These are phyloP conservation scores for Rotaria magnacalcarata DNA, from an alignment of 2,888 invertebrate genomes.

Conservation along the genomic window DNA sequence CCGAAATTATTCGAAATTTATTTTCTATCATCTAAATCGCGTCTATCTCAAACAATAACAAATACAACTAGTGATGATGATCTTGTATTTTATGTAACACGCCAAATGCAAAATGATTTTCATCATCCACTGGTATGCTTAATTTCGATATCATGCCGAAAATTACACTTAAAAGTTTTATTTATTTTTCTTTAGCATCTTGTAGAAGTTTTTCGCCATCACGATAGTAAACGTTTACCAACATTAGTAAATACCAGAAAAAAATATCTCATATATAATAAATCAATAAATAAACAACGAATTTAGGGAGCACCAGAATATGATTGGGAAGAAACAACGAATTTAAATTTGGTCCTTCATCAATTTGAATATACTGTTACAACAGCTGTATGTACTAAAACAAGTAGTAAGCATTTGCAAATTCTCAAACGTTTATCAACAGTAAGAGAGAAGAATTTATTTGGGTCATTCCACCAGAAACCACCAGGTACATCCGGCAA, in stretches of 20 bases:
- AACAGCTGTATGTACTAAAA: constrained; percentile 91
- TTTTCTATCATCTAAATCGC: not conserved
- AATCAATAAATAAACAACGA: not conserved
- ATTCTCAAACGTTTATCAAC: constrained; percentile 67
- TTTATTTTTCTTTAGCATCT: not conserved
- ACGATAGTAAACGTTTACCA: not conserved
- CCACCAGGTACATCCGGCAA: too few species aligned
- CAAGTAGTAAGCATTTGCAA: constrained; percentile 92
- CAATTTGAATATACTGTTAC: constrained; percentile 97
- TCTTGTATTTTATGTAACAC: constrained; percentile 25
- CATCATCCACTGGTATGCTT: constrained; percentile 23
- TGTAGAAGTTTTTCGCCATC: constrained; percentile 23
- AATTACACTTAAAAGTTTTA: too few species aligned
- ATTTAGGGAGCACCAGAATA: constrained; percentile 63
- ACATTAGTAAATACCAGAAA: not conserved
- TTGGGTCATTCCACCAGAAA: too few species aligned
- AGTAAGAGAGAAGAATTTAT: not conserved
- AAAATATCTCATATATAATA: not conserved
- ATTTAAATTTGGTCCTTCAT: constrained; percentile 90
- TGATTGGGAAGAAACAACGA: constrained; percentile 99
- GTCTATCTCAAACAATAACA: constrained; percentile 11
- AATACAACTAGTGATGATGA: constrained; percentile 30
- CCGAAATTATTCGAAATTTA: not conserved
- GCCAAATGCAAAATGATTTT: not conserved
- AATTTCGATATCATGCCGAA: not conserved